Percentiles rank a stretch among this genome's conserved stretches.
phyloP scores from a whole-genome alignment of 1,140 invertebrate species.

The Calosoma granatense region DNA sequence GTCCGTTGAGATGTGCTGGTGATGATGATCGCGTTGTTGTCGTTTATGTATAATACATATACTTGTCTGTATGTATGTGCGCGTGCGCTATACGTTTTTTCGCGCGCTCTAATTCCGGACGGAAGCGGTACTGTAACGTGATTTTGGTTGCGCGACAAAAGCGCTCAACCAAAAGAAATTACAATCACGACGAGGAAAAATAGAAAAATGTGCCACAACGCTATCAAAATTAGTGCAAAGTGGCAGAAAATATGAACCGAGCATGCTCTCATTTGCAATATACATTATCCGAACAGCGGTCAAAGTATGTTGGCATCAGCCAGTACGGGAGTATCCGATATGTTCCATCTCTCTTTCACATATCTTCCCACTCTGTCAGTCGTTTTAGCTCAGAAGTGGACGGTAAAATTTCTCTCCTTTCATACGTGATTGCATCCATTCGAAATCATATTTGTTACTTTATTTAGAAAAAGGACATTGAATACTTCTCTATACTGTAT shows the following conservation, averaged over 20 bases:
- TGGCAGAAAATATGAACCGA: conserved; percentile 28
- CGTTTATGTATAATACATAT: not conserved
- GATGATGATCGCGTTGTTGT: no score
- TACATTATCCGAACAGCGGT: not conserved
- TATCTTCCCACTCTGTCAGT: no score
- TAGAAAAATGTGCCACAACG: conserved; percentile 30
- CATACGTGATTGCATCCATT: no score
- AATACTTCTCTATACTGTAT: no score
- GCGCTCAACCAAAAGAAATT: conserved; percentile 29
- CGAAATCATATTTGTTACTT: no score
- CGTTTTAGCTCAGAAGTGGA: no score
- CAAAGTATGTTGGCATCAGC: not conserved
- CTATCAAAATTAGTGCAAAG: conserved; percentile 34
- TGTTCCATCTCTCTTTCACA: not conserved
- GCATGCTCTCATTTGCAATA: conserved; percentile 8
- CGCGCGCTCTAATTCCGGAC: not conserved
- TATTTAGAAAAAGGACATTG: no score
- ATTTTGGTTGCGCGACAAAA: conserved; percentile 25
- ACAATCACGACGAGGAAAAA: conserved; percentile 31
- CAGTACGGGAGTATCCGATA: not conserved
- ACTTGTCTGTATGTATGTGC: no score
- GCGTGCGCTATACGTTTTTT: not conserved
- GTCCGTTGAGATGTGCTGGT: not conserved
- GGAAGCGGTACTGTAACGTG: conserved; percentile 23
- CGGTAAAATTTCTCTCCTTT: no score